phyloP scores from a whole-genome alignment of 53 echinoderm and acorn worm species.

The Henricia sp. region DNA sequence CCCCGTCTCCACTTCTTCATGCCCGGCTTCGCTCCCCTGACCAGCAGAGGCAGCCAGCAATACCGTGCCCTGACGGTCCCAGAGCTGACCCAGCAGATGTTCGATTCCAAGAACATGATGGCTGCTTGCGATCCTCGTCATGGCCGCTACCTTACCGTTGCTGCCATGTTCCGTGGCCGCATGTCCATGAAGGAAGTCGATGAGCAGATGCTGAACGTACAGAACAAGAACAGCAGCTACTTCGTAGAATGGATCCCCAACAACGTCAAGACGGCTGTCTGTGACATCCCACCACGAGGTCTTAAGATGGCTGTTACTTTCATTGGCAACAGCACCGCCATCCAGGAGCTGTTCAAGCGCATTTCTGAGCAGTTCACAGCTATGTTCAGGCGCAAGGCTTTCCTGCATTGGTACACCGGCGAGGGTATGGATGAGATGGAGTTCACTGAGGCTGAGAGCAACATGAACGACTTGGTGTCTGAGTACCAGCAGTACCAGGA shows the following conservation, averaged over 20 bases:
- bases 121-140: conserved; percentile 88
- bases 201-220: conserved; percentile 90
- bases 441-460: conserved; percentile 97
- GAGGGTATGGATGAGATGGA: conserved; percentile 99
- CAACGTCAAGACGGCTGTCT: conserved; percentile 91
- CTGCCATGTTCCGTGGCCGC: conserved; percentile 89
- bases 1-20: conserved; percentile 95
- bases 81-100: conserved; percentile 88
- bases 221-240: conserved; percentile 95
- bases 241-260: conserved; percentile 93
- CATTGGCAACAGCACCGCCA: conserved; percentile 98
- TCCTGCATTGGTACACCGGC: conserved; percentile 97
- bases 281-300: conserved; percentile 90
- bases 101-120: conserved; percentile 93
- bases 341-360: conserved; percentile 97
- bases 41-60: conserved; percentile 91
- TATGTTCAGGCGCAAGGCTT: conserved; percentile 86
- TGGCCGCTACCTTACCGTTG: conserved; percentile 88
- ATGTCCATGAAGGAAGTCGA: conserved; percentile 95
- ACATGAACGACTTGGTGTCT: conserved; percentile 99
- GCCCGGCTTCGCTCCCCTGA: conserved; percentile 87
- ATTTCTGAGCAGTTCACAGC: conserved; percentile 94
- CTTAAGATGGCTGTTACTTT: conserved; percentile 98
- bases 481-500: conserved; percentile 89
- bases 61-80: conserved; percentile 82